Percentiles rank a stretch among this genome's conserved stretches.
Evolutionary conservation across 2,888 invertebrate genomes (phyloP).

Genomic region (Lasius platythorax): DNA sequence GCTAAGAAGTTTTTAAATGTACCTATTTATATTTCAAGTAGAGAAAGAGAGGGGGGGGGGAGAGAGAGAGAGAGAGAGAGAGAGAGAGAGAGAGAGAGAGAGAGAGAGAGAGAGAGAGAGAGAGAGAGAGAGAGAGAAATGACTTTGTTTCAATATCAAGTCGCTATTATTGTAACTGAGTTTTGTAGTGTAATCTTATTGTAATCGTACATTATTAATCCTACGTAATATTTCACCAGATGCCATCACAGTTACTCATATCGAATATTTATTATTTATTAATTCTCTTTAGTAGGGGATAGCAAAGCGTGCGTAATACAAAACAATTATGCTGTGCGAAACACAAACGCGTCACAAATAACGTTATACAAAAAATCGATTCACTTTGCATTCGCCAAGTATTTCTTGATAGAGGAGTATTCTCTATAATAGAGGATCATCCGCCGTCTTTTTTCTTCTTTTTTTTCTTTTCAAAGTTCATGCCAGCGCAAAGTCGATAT

Average conservation of each 20-base stretch:
- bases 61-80: too few species aligned
- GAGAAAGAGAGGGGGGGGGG: neutral
- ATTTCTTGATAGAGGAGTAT: neutral
- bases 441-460: neutral
- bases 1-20: neutral
- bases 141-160: neutral
- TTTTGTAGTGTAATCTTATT: slow-evolving; percentile 12
- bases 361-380: slow-evolving; percentile 26
- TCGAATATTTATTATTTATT: slow-evolving; percentile 36
- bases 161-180: neutral
- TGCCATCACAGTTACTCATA: neutral
- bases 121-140: neutral
- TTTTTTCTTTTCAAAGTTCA: neutral
- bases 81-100: neutral
- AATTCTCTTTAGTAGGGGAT: slow-evolving; percentile 37
- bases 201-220: slow-evolving; percentile 20
- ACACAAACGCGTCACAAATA: slow-evolving; percentile 33
- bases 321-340: slow-evolving; percentile 31
- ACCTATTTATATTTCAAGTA: neutral
- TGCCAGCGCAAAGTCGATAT: slow-evolving; percentile 2
- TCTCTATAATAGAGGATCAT: slow-evolving; percentile 5
- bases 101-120: neutral
- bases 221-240: slow-evolving; percentile 15
- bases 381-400: neutral
- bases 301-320: slow-evolving; percentile 35